Evolutionary conservation across 2,113 vertebrate species (phyloP).

Genomic region (Toxostoma redivivum): DNA sequence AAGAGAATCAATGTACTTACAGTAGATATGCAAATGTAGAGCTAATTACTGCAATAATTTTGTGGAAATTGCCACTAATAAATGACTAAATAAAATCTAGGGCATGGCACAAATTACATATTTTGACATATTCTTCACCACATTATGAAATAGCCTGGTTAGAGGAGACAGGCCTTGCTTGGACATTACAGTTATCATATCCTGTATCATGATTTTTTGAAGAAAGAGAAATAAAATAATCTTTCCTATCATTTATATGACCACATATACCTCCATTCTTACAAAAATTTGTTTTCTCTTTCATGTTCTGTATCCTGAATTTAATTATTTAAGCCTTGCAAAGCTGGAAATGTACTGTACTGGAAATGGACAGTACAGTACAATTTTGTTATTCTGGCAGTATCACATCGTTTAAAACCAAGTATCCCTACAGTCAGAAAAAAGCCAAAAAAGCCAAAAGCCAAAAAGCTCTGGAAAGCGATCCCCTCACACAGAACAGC

Average conservation of each 20-base stretch:
- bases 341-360: background rate
- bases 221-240: background rate
- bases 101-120: accelerated
- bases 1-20: background rate
- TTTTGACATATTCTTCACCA: background rate
- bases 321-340: background rate
- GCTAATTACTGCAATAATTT: background rate
- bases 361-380: background rate
- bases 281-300: background rate
- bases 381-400: background rate
- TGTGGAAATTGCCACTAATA: background rate
- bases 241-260: background rate
- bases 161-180: background rate
- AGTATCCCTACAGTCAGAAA: background rate
- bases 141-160: background rate
- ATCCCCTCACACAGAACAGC: background rate
- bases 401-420: background rate
- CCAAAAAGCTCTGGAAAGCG: background rate
- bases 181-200: background rate
- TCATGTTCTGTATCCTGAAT: background rate
- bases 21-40: background rate
- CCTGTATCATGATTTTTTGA: background rate
- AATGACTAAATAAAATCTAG: background rate
- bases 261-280: background rate
- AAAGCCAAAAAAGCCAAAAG: background rate